Base-by-base conservation (phyloP, 2,797 vertebrate genomes). In the Sebastes ruberrimus region DNA sequence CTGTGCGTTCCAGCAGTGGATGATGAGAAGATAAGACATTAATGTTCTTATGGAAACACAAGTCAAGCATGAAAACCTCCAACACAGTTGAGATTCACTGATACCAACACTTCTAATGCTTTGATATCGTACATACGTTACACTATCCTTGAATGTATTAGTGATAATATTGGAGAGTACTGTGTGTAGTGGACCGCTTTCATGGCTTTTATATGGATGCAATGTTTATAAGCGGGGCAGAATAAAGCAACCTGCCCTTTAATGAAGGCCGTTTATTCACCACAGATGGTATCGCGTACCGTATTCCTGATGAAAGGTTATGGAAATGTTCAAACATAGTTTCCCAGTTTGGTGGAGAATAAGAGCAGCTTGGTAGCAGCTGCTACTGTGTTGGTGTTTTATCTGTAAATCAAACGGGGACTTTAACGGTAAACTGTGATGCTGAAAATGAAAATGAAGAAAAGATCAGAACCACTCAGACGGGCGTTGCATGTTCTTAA, bases 261-360 rank as follows among this genome's bases (percentile, higher is more conserved):
- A 86, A 88, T 85, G 76, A 84, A 87, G 82, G 83, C 81, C 70
- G 76, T 88, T 94, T 89, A 84, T 90, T 69, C n/a, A 55, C 82
- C 63, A 75, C 91, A 94, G 86, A 94, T 93, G 89, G 77, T 74
- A 92, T 94, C 88, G 86, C 80, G 73, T 85, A 61, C 63, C 32
- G 2, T 82, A 87, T 83, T 92, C 57, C 76, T 85, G 85, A 85
- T 85, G 84, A 91, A 94, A 92, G 78, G 57, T 94, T 85, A 76
- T 77, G 82, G 85, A 91, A 92, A 80, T 83, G 79, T 82, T 88
- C 75, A 71, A 71, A 89, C 88, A 88, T 69, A 61, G 74, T 81
- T 86, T 83, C 67, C 80, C 55, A 13, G 56, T 86, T 86, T 83
- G 46, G 65, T 85, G 5, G 63, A 70, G 87, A 88, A 84, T 3